Conservation (phyloP, 2,113 vertebrate species). For the Nothocercus nigrocapillus region DNA sequence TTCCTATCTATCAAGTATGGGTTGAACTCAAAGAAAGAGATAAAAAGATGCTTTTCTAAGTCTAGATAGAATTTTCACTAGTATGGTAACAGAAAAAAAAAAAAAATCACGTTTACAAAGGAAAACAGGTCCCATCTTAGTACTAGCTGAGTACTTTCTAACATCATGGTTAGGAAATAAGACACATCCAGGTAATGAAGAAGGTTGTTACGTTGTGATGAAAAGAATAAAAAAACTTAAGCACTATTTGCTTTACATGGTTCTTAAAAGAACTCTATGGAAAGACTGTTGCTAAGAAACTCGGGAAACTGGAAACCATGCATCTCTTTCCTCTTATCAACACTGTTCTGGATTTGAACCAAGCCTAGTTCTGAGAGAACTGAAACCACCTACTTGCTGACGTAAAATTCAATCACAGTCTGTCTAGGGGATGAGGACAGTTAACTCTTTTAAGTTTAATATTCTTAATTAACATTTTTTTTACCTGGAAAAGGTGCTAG, state of each 20-base stretch:
- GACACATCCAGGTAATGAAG: background rate
- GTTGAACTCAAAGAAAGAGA: background rate
- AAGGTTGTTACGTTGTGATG: background rate
- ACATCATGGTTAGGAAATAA: too few species aligned
- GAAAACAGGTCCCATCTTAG: background rate
- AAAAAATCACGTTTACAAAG: background rate
- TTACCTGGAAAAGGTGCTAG: conserved; percentile 86
- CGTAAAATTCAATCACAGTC: background rate
- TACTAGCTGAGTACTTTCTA: background rate
- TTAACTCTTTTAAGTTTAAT: conserved; percentile 38
- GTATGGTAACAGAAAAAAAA: too few species aligned
- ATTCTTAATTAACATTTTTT: conserved; percentile 40
- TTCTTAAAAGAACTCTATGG: background rate
- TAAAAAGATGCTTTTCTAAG: background rate
- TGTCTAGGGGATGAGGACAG: background rate
- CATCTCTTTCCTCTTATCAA: background rate
- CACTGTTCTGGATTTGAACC: background rate
- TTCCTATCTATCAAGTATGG: background rate
- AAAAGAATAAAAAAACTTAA: background rate
- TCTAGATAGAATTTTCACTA: background rate
- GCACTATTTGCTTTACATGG: background rate
- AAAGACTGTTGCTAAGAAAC: background rate
- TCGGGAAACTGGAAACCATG: background rate
- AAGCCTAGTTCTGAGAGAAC: background rate
- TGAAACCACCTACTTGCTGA: background rate